These are phyloP conservation scores for Prunella strophiata DNA, from an alignment of 2,797 vertebrate species.

Conservation along the genomic window DNA sequence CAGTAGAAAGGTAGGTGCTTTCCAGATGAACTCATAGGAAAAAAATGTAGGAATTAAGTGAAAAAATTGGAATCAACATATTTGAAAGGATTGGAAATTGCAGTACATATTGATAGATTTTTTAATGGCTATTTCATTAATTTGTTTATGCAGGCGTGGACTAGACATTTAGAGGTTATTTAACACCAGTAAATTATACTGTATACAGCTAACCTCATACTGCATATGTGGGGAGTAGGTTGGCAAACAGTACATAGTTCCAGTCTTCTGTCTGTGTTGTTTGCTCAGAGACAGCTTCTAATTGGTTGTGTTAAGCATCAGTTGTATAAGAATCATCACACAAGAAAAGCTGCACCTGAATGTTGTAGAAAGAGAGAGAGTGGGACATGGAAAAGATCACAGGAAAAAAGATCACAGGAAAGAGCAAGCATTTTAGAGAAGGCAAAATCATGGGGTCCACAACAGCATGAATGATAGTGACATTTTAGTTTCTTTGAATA, in stretches of 20 bases:
- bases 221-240: not conserved
- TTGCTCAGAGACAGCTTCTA: not conserved
- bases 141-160: not conserved
- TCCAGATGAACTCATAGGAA: not conserved
- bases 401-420: not conserved
- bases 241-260: not conserved
- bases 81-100: not conserved
- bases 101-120: not conserved
- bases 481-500: constrained; percentile 12
- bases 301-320: not conserved
- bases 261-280: not conserved
- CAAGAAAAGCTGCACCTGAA: not conserved
- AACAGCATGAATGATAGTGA: not conserved
- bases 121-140: not conserved
- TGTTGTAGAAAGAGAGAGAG: not conserved
- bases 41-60: not conserved
- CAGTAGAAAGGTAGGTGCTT: not conserved
- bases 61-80: not conserved
- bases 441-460: not conserved
- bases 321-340: not conserved
- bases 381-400: not conserved
- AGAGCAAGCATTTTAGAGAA: not conserved
- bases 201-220: not conserved
- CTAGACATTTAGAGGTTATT: not conserved
- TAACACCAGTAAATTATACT: not conserved